These are phyloP conservation scores for Philaethria dido DNA, from an alignment of 2,888 invertebrate species.

Conservation along the genomic window DNA sequence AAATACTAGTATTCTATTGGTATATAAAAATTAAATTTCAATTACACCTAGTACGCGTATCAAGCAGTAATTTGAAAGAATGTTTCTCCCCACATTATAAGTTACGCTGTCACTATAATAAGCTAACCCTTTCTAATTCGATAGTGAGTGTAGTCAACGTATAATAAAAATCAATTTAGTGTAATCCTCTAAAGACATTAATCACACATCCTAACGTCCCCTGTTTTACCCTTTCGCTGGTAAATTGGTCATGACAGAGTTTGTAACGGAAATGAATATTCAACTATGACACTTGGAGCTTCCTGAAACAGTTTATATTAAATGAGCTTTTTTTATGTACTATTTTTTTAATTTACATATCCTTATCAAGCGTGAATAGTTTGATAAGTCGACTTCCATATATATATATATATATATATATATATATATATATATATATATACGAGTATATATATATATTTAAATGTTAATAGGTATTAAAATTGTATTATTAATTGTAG, in stretches of 20 bases:
- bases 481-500: too few relatives aligned
- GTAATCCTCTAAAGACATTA: constrained; percentile 64
- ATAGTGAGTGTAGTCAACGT: constrained; percentile 49
- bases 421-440: too few relatives aligned
- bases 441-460: too few relatives aligned
- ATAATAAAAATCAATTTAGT: constrained; percentile 79
- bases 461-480: too few relatives aligned
- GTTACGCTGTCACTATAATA: constrained; percentile 42
- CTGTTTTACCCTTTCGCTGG: constrained; percentile 54
- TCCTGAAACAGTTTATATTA: background rate
- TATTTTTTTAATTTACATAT: too few relatives aligned
- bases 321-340: background rate
- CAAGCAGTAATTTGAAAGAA: constrained; percentile 19
- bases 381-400: too few relatives aligned
- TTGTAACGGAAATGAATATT: constrained; percentile 23
- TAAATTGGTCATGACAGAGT: constrained; percentile 30
- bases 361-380: too few relatives aligned
- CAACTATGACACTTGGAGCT: constrained; percentile 14
- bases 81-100: constrained; percentile 28
- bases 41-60: background rate
- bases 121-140: constrained; percentile 50
- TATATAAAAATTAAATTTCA: constrained; percentile 23
- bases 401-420: too few relatives aligned
- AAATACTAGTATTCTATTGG: background rate
- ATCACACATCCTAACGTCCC: constrained; percentile 58